A percentile compares a stretch with the other conserved stretches of the same genome.
phyloP scores from a whole-genome alignment of 2,888 invertebrate species.

The Agonum fuliginosum region DNA sequence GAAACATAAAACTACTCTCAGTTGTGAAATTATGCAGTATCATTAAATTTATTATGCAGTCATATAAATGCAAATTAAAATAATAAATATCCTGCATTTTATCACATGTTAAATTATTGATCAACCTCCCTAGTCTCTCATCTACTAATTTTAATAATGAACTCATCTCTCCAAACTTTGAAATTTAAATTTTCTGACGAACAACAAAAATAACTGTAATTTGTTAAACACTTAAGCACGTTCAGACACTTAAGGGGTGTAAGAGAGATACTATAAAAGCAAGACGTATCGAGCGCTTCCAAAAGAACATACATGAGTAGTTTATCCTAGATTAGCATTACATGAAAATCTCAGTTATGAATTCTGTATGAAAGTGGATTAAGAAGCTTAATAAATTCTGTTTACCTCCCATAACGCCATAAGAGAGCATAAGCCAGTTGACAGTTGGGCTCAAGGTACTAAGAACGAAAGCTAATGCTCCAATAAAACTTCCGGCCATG shows the following conservation, averaged over 20 bases:
- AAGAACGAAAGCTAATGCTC: conserved; percentile 88
- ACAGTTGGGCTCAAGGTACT: conserved; percentile 92
- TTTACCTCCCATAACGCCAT: conserved; percentile 93
- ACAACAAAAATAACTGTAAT: not conserved
- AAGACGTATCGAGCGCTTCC: not conserved
- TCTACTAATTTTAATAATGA: not conserved
- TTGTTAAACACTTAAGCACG: not conserved
- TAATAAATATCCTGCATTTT: too few species aligned
- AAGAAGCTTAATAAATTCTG: conserved; percentile 15
- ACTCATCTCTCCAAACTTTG: too few species aligned
- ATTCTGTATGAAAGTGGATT: not conserved
- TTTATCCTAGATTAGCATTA: not conserved
- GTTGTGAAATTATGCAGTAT: too few species aligned
- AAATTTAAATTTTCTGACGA: not conserved
- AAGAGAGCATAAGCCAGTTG: conserved; percentile 92
- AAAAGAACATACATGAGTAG: conserved; percentile 7
- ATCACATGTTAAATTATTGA: too few species aligned
- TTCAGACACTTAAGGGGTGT: not conserved
- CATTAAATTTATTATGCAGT: too few species aligned
- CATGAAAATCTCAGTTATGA: conserved; percentile 1
- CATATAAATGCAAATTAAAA: too few species aligned
- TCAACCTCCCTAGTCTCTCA: too few species aligned
- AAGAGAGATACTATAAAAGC: not conserved
- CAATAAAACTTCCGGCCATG: conserved; percentile 91
- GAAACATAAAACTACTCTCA: too few species aligned